Evolutionary conservation across 2,113 vertebrate genomes (phyloP).

Genomic region (Vicugna pacos): DNA sequence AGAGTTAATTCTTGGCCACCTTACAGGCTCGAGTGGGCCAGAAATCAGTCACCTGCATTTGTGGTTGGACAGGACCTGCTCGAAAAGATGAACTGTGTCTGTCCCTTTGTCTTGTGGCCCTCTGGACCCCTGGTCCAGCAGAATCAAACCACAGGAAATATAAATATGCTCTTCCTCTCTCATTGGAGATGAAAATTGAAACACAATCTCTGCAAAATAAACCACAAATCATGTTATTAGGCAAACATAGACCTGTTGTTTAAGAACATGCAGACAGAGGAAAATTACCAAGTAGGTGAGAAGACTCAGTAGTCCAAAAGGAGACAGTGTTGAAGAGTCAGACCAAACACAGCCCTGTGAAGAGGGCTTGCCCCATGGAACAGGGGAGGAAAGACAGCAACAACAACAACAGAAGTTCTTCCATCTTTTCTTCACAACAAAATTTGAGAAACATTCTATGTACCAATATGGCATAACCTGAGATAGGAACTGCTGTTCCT

Average conservation of each 20-base stretch:
- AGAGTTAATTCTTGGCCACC: neutral
- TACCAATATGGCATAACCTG: neutral
- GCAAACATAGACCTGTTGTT: neutral
- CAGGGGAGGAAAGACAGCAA: neutral
- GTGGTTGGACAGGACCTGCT: neutral
- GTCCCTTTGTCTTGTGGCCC: neutral
- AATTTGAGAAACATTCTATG: neutral
- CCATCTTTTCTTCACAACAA: neutral
- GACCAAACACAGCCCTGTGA: neutral
- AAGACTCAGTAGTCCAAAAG: neutral
- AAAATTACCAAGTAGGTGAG: constrained; percentile 1
- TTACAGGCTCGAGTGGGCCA: neutral
- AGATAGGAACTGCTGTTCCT: neutral
- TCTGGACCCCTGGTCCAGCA: neutral
- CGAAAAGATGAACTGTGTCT: neutral
- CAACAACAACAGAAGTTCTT: neutral
- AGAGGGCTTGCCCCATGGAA: neutral
- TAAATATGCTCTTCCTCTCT: neutral
- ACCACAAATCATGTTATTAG: neutral
- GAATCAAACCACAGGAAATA: constrained; percentile 37
- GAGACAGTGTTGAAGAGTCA: neutral
- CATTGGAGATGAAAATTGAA: neutral
- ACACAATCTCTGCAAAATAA: constrained; percentile 52
- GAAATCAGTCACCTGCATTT: constrained; percentile 24
- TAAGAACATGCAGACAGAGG: neutral